These are phyloP conservation scores for Rhagium mordax DNA, from an alignment of 2,888 invertebrate genomes.

Conservation along the genomic window DNA sequence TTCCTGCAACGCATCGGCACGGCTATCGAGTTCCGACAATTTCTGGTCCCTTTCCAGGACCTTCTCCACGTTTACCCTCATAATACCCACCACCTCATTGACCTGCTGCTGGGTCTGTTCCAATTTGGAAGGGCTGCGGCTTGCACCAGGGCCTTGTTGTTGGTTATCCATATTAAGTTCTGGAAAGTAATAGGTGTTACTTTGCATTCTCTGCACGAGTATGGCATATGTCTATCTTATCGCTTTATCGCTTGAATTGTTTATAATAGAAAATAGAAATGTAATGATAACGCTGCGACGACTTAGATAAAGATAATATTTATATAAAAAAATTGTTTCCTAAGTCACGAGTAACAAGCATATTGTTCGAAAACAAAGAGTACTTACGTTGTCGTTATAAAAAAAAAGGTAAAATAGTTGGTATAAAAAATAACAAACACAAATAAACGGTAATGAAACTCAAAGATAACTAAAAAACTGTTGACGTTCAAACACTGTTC, in stretches of 20 bases:
- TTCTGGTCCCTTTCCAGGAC: conserved; percentile 96
- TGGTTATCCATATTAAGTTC: conserved; percentile 54
- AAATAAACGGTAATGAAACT: conserved; percentile 23
- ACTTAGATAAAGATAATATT: conserved; percentile 18
- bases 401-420: background rate
- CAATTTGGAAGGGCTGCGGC: conserved; percentile 59
- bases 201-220: conserved; percentile 36
- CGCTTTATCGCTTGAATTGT: background rate
- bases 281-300: conserved; percentile 4
- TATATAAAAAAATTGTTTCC: conserved; percentile 6
- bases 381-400: conserved; percentile 12
- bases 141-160: conserved; percentile 49
- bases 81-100: conserved; percentile 89
- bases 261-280: conserved; percentile 8
- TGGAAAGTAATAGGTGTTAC: conserved; percentile 46
- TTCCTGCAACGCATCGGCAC: conserved; percentile 95
- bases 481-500: conserved; percentile 6
- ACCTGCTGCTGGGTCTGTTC: conserved; percentile 69
- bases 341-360: background rate
- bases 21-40: conserved; percentile 93
- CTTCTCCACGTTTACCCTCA: conserved; percentile 97
- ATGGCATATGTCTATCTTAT: conserved; percentile 5
- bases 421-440: background rate
- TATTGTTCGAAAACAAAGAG: background rate
- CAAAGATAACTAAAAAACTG: conserved; percentile 9